Evolutionary conservation across 2,888 invertebrate species (phyloP).

Genomic region (Aelia acuminata): DNA sequence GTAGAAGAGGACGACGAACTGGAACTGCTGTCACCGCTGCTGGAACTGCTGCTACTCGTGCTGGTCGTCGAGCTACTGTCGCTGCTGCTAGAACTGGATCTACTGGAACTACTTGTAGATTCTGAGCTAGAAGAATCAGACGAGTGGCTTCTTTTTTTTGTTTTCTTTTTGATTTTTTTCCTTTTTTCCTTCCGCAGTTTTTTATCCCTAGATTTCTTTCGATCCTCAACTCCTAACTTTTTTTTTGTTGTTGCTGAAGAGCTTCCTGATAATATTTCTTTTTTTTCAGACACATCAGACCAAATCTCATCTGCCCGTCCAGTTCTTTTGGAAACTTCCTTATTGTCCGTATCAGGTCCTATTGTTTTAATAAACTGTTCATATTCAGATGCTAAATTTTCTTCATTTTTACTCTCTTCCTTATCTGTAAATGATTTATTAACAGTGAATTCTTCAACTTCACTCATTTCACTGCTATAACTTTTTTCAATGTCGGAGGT

Average conservation of each 20-base stretch:
- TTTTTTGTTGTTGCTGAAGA: conserved; percentile 3
- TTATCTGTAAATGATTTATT: neutral
- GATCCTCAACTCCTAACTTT: conserved; percentile 55
- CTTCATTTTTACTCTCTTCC: conserved; percentile 50
- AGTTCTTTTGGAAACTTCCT: neutral
- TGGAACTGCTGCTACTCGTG: conserved; percentile 62
- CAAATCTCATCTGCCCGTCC: conserved; percentile 51
- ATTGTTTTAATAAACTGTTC: conserved; percentile 76
- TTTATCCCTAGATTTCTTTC: conserved; percentile 64
- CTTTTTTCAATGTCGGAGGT: conserved; percentile 25
- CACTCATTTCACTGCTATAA: neutral
- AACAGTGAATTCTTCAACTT: neutral
- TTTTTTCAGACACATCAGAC: conserved; percentile 48
- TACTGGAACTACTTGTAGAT: conserved; percentile 65
- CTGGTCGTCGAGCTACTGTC: conserved; percentile 64
- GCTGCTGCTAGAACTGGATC: conserved; percentile 43
- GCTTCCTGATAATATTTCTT: conserved; percentile 39
- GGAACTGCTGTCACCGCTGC: conserved; percentile 61
- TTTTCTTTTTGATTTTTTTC: conserved; percentile 61
- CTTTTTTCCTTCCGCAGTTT: conserved; percentile 63
- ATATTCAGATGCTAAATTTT: conserved; percentile 71
- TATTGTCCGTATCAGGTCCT: conserved; percentile 67
- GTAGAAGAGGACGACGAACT: conserved; percentile 63
- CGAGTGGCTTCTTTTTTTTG: conserved; percentile 60
- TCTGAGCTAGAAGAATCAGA: conserved; percentile 65